Evolutionary conservation across 2,888 invertebrate species (phyloP).

Genomic region (Phaedon cochleariae): DNA sequence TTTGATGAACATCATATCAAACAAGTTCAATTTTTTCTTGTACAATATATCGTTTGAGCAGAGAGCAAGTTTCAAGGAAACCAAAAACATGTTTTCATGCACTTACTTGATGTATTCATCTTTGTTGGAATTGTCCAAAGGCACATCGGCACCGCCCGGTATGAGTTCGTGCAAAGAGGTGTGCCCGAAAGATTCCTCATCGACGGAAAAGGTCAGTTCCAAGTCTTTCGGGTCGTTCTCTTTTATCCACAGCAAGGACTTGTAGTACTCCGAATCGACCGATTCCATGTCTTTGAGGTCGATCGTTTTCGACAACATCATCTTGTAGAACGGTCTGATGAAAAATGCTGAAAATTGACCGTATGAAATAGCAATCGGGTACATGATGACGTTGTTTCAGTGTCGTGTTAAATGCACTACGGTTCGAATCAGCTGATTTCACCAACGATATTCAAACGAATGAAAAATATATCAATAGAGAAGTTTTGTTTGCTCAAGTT

Average conservation of each 20-base stretch:
- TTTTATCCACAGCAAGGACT: constrained; percentile 94
- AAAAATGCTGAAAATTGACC: constrained; percentile 87
- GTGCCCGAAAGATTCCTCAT: constrained; percentile 96
- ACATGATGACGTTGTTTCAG: too few species aligned
- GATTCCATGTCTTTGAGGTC: constrained; percentile 98
- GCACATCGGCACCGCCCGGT: constrained; percentile 87
- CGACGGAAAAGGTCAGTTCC: constrained; percentile 94
- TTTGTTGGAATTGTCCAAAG: constrained; percentile 93
- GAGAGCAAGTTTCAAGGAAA: too few species aligned
- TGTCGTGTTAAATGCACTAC: too few species aligned
- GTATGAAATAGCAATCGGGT: background rate
- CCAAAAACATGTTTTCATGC: too few species aligned
- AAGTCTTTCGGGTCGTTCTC: constrained; percentile 97
- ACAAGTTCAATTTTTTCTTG: too few species aligned
- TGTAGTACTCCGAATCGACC: constrained; percentile 98
- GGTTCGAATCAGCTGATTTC: too few species aligned
- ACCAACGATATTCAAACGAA: too few species aligned
- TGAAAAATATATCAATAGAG: too few species aligned
- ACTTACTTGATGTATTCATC: constrained; percentile 94
- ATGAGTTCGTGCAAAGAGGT: constrained; percentile 92
- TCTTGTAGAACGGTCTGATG: constrained; percentile 99
- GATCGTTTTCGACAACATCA: constrained; percentile 97
- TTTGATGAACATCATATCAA: too few species aligned
- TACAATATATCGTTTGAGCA: too few species aligned
- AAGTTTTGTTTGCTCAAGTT: too few species aligned